Base-by-base conservation (phyloP, 35 echinoderm and acorn worm species). In the Ophioderma brevispina region DNA sequence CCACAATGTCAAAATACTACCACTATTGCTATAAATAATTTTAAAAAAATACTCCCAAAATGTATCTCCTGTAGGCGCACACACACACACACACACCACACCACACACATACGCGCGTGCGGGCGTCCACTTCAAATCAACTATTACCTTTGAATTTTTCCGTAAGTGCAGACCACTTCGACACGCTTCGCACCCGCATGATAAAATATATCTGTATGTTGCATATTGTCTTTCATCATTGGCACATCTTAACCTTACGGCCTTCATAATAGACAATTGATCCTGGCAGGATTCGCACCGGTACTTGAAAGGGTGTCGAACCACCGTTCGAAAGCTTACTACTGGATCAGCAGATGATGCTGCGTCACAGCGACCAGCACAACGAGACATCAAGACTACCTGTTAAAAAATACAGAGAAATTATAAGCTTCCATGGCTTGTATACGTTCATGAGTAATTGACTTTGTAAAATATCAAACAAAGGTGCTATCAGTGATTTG, bases 211-310 rank as follows among this genome's bases (percentile, higher is more conserved):
- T 19, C 92, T 80, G 35, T 94, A 94, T 28, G 88, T 79, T 46
- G 92, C 92, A 75, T 94, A 94, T 23, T 85, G 81, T 33, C 87
- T 78, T 64, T 94, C 81, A 37, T 94, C 84, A 36, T 85, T 80
- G 36, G 49, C 52, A 41, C 92, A 94, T 33, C 84, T 88, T 28
- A 94, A 55, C 31, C 89, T 88, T 11, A 90, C 88, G 3, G 92
- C 92, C 59, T 87, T 94, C 92, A 94, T 94, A 40, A 75, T 86
- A 0, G 92, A 94, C 31, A 39, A 28, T 37, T 86, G 87, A 30
- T 94, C 92, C 59, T 94, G 92, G 40, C 92, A 94, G 55, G 88
- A 90, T 38, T 86, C 64, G 42, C 92, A 94, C 31, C 88, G 82
- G 78, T 94, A 94, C 35, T 75, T 85, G 36, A 94, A 94, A 0